These are phyloP conservation scores for Ceratina australensis DNA, from an alignment of 1,140 invertebrate species.

Conservation along the genomic window DNA sequence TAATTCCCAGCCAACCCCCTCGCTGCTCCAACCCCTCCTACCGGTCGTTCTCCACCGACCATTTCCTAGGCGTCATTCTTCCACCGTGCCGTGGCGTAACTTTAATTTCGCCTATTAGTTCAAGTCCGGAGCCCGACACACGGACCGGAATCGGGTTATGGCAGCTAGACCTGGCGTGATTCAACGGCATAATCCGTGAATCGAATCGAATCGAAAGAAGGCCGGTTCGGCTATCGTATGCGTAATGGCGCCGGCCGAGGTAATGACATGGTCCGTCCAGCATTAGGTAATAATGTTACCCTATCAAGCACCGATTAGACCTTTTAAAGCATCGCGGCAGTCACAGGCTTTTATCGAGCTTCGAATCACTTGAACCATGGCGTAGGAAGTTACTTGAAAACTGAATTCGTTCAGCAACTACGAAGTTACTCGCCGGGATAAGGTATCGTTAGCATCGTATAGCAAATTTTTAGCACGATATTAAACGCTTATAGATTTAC, in stretches of 20 bases:
- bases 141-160: slow-evolving; percentile 30
- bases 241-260: slow-evolving; percentile 70
- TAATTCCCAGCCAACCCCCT: slow-evolving; percentile 1
- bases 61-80: slow-evolving; percentile 28
- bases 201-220: slow-evolving; percentile 59
- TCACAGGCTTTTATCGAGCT: slow-evolving; percentile 67
- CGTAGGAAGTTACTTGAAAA: slow-evolving; percentile 53
- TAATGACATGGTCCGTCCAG: slow-evolving; percentile 71
- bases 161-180: slow-evolving; percentile 67
- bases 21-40: background rate
- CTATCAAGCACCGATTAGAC: slow-evolving; percentile 76
- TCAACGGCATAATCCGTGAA: slow-evolving; percentile 70
- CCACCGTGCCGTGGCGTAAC: background rate
- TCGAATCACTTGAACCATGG: slow-evolving; percentile 70
- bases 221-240: slow-evolving; percentile 26
- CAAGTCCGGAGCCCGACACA: slow-evolving; percentile 3
- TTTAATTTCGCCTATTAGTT: slow-evolving; percentile 61
- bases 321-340: slow-evolving; percentile 68
- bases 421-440: no score
- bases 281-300: slow-evolving; percentile 73
- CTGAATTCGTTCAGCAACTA: no score
- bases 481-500: no score
- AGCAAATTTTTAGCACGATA: no score
- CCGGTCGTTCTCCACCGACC: background rate
- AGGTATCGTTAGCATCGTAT: no score